Evolutionary conservation across 2,797 vertebrate species (phyloP), one percentile per base, ranked within the genome.

Genomic region (Acanthurus tractus): DNA sequence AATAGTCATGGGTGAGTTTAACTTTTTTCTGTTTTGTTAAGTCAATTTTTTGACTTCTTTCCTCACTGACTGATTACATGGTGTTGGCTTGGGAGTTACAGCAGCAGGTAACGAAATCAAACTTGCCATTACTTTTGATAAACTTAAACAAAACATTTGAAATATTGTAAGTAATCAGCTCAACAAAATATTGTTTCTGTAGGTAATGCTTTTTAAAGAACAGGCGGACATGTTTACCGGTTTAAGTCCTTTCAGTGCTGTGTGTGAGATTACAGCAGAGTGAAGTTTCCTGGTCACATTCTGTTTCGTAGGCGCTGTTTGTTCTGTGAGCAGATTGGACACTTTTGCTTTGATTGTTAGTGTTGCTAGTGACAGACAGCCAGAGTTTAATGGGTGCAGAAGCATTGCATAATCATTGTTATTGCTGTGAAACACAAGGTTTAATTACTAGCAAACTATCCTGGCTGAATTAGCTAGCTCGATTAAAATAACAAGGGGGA

Each of bases 361-460:
- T 3, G 1, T 55, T 63, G 36, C 10, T 22, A 0, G 62, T 56
- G 38, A 49, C 22, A 58, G 8, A n/a, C 36, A 63, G 20, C 63
- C 62, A 78, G 56, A 61, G 50, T 48, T 63, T 58, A 17, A 3
- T 40, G 57, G 65, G 61, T 62, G 50, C 48, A 73, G 70, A 79
- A 17, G 18, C 62, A 66, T 8, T 53, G 52, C 46, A 50, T 64
- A 56, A 66, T 63, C 22, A 22, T 25, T 69, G 17, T 59, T 46
- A 66, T 65, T 73, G 46, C 74, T 56, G 23, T 81, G 45, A 40
- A 65, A 36, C 22, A 25, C 1, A 50, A 67, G 20, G 22, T 73
- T 62, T 78, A 34, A 76, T 50, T 2, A 29, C 7, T 17, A 53
- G 20, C 17, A 65, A 40, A 22, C 42, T 15, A 8, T 58, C 8